Conservation (phyloP, 2,797 vertebrate genomes). For the Sebastes minor region DNA sequence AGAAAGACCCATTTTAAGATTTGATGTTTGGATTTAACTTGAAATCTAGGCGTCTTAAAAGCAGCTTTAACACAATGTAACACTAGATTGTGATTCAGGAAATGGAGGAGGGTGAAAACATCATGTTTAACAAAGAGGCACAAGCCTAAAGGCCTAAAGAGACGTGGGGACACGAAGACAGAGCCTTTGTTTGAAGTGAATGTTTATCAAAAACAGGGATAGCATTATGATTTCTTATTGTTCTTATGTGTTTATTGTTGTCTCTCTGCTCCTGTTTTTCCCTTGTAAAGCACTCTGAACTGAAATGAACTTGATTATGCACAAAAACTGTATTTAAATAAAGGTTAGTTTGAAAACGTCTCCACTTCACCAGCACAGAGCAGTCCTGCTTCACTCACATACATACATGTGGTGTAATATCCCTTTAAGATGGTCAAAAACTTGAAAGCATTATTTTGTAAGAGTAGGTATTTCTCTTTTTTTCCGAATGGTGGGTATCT, state of each 20-base stretch:
- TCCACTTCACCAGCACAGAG: neutral
- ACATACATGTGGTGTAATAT: neutral
- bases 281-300: neutral
- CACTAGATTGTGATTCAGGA: neutral
- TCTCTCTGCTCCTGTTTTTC: neutral
- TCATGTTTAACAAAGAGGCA: neutral
- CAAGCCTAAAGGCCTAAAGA: neutral
- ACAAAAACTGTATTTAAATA: neutral
- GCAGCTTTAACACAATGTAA: neutral
- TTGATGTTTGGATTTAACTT: neutral
- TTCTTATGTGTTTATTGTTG: neutral
- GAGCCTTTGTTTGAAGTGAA: neutral
- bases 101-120: neutral
- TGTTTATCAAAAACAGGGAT: neutral
- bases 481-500: slow-evolving; percentile 8
- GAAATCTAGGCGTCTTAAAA: neutral
- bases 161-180: neutral
- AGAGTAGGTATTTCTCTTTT: slow-evolving; percentile 43
- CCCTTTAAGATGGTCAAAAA: slow-evolving; percentile 33
- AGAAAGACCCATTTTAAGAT: neutral
- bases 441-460: slow-evolving; percentile 33
- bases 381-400: neutral
- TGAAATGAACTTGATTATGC: neutral
- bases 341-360: neutral
- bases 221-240: neutral